These are phyloP conservation scores for Natator depressus DNA, from an alignment of 2,113 vertebrate species.

Conservation along the genomic window DNA sequence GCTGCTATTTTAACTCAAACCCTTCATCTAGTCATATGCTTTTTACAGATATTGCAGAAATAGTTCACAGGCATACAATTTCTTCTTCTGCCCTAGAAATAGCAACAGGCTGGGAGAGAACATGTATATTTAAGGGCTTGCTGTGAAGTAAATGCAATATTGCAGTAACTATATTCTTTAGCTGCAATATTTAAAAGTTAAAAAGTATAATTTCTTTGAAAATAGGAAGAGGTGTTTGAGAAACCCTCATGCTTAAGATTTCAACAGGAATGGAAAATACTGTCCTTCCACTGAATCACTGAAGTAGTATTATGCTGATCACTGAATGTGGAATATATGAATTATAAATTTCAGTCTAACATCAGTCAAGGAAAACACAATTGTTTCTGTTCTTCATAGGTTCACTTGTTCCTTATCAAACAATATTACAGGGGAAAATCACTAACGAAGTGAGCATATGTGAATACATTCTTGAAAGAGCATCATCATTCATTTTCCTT, in stretches of 20 bases:
- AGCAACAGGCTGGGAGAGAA: not conserved
- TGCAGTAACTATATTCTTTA: not conserved
- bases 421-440: not conserved
- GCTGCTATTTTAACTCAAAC: not conserved
- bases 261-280: not conserved
- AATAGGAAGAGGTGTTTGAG: not conserved
- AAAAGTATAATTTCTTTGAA: not conserved
- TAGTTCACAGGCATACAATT: not conserved
- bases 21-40: not conserved
- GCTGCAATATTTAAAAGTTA: not conserved
- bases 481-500: not conserved
- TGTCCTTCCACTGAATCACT: not conserved
- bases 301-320: not conserved
- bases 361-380: not conserved
- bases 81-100: not conserved
- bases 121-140: not conserved
- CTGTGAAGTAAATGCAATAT: not conserved
- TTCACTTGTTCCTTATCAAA: not conserved
- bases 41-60: not conserved
- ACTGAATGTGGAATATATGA: not conserved
- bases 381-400: not conserved
- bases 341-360: not conserved
- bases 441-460: not conserved
- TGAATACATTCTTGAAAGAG: not conserved
- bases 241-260: not conserved